Percentiles rank a stretch among this genome's conserved stretches.
Conservation (phyloP, 2,113 vertebrate species). For the Xiphophorus couchianus region DNA sequence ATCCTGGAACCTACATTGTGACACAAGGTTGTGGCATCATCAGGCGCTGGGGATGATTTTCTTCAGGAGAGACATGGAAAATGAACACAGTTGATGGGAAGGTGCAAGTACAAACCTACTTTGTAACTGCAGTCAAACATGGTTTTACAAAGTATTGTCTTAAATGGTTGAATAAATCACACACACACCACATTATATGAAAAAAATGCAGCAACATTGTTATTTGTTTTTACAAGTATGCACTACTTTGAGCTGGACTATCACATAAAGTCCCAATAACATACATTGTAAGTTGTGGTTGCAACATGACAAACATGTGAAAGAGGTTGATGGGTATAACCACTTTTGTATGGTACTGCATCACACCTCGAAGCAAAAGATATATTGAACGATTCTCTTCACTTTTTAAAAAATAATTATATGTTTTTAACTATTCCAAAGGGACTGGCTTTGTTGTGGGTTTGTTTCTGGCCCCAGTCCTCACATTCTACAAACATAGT, state of each 20-base stretch:
- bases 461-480: constrained; percentile 36
- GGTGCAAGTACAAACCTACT: too few relatives aligned
- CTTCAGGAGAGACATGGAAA: too few relatives aligned
- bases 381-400: neutral
- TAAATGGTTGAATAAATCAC: neutral
- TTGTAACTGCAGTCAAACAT: too few relatives aligned
- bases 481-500: constrained; percentile 72
- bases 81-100: too few relatives aligned
- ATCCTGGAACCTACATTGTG: too few relatives aligned
- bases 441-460: constrained; percentile 27
- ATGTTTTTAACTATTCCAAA: neutral
- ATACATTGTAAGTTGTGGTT: neutral
- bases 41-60: too few relatives aligned
- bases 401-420: neutral
- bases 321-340: neutral
- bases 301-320: neutral
- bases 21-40: too few relatives aligned
- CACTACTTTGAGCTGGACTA: neutral
- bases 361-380: neutral
- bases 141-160: too few relatives aligned
- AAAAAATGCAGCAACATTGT: neutral
- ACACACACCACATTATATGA: neutral
- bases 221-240: neutral
- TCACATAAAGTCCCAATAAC: neutral
- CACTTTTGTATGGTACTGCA: neutral